These are phyloP conservation scores for Hirudo medicinalis DNA, from an alignment of 1,140 invertebrate genomes.

Conservation along the genomic window DNA sequence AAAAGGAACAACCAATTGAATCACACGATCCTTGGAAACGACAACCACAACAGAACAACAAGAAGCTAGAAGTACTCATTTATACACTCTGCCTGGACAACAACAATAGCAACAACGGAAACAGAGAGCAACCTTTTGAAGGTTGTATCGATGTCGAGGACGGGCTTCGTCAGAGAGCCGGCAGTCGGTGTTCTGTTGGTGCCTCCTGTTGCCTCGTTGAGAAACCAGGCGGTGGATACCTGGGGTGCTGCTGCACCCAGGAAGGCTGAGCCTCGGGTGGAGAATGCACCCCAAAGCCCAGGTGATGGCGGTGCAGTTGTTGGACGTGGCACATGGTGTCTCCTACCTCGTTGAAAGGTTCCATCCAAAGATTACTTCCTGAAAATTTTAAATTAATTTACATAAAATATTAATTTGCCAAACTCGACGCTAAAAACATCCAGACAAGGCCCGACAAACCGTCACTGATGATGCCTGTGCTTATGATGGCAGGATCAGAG, in stretches of 20 bases:
- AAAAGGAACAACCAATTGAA: too few species aligned
- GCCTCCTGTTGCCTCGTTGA: neutral
- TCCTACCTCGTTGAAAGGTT: neutral
- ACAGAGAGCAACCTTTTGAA: too few species aligned
- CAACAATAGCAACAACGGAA: too few species aligned
- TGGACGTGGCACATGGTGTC: constrained; percentile 5
- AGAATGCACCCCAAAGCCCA: neutral
- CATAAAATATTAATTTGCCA: neutral
- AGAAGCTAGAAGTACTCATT: too few species aligned
- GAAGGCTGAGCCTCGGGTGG: neutral
- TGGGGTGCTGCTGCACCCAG: neutral
- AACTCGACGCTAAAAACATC: neutral
- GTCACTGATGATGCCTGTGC: neutral
- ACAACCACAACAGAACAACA: too few species aligned
- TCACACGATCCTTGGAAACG: too few species aligned
- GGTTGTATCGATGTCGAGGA: neutral
- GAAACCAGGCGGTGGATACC: constrained; percentile 6
- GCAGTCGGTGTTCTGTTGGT: constrained; percentile 1
- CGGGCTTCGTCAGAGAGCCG: neutral
- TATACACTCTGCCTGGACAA: too few species aligned
- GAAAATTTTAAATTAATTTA: neutral
- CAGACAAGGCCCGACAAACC: neutral
- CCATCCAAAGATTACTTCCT: constrained; percentile 6
- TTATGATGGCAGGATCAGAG: neutral
- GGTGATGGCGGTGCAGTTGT: neutral